Percentiles rank a stretch among this genome's conserved stretches.
These are phyloP conservation scores for Cataglyphis hispanica DNA, from an alignment of 1,140 invertebrate species.

Conservation along the genomic window DNA sequence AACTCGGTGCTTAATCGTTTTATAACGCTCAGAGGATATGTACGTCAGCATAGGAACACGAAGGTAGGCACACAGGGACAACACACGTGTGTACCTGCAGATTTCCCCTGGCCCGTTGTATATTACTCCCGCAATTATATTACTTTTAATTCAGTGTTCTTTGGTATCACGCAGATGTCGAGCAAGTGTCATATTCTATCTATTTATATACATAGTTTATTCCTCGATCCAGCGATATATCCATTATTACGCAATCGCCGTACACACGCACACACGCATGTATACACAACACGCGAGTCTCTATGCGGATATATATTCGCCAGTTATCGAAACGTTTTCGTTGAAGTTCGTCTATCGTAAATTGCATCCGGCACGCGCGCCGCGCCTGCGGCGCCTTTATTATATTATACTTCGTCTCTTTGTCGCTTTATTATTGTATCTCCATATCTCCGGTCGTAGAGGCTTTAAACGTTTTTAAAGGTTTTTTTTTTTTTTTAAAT, in stretches of 20 bases:
- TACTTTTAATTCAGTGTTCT: conserved; percentile 47
- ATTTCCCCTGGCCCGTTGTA: conserved; percentile 34
- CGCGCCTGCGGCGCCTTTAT: conserved; percentile 35
- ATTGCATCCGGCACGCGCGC: conserved; percentile 59
- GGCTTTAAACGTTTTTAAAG: conserved; percentile 14
- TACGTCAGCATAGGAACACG: conserved; percentile 3
- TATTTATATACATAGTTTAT: conserved; percentile 60
- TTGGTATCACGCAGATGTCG: conserved; percentile 38
- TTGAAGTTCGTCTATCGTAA: conserved; percentile 57
- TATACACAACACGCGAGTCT: conserved; percentile 2
- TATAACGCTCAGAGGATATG: conserved; percentile 1
- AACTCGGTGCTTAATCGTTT: conserved; percentile 16
- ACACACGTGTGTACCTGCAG: conserved; percentile 43
- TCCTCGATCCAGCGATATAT: conserved; percentile 59
- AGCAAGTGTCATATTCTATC: conserved; percentile 48
- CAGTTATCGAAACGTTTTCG: conserved; percentile 60
- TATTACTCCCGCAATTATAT: conserved; percentile 31
- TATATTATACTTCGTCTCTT: conserved; percentile 55
- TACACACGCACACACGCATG: conserved; percentile 31
- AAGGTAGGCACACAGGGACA: conserved; percentile 25
- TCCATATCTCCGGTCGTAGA: conserved; percentile 7
- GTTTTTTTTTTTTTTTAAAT: conserved; percentile 9
- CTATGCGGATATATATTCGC: conserved; percentile 20
- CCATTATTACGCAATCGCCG: conserved; percentile 73
- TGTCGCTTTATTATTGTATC: conserved; percentile 31